A percentile compares a stretch with the other conserved stretches of the same genome.
Conservation (phyloP, 2,888 invertebrate species). For the Smittia sp. region DNA sequence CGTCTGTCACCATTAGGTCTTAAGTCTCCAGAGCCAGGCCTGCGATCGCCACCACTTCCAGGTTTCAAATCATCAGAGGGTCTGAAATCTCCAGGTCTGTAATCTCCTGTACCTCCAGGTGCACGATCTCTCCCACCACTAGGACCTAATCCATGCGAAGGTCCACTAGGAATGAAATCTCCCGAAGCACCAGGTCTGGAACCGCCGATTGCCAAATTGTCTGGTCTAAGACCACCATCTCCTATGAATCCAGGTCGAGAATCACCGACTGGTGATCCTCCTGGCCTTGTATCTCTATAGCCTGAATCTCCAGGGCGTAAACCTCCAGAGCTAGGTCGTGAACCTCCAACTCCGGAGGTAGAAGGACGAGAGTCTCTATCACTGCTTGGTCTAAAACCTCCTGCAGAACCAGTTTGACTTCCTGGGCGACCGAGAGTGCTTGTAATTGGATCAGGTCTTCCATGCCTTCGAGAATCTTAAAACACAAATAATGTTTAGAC, state of each 20-base stretch:
- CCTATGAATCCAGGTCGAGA: neutral
- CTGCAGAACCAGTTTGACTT: neutral
- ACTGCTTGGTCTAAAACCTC: neutral
- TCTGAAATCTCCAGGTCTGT: neutral
- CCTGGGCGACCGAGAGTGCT: neutral
- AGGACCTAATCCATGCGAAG: neutral
- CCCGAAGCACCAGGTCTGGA: conserved; percentile 13
- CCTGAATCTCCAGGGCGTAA: neutral
- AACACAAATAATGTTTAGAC: neutral
- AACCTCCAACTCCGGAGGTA: neutral
- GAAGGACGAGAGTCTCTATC: neutral
- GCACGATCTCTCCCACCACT: neutral
- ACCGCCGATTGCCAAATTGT: neutral
- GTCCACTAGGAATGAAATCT: too few relatives aligned
- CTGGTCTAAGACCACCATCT: neutral
- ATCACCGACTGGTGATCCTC: neutral
- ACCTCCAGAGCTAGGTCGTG: too few relatives aligned
- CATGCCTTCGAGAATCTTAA: neutral
- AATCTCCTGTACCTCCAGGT: neutral
- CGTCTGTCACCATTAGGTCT: neutral
- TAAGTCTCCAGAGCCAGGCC: neutral
- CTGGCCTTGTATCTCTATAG: neutral
- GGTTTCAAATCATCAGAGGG: neutral
- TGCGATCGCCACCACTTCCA: neutral
- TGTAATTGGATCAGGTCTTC: neutral